Base-by-base conservation (phyloP, 1,140 invertebrate species). In the Metopolophium dirhodum region DNA sequence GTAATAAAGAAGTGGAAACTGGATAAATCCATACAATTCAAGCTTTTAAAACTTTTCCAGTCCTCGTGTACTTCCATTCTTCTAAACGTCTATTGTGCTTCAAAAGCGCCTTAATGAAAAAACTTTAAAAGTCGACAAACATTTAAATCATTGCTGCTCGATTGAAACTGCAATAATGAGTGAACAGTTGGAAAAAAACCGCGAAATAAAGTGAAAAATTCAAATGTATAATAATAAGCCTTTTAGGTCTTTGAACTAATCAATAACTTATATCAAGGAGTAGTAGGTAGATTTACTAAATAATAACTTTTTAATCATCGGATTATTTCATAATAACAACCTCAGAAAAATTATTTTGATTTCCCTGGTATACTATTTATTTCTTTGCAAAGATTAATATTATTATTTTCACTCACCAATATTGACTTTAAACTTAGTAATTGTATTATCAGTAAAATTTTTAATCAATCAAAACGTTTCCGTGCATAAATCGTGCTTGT, bases 41-140 rank as follows among this genome's bases (percentile, higher is more conserved):
- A 85, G 83, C 83, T 85, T 85, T 85, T 85, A 85, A 85, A 85
- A 85, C 83, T 85, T 85, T 85, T 45, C 41, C 83, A 85, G 83
- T 45, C 83, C 83, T 23, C 37, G 1, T 41, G 83, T 41, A 85
- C 23, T 45, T 77, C 14, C 83, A 85, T 85, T 85, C 37, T 85
- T 85, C 23, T 26, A 14, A 41, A 41, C 37, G 22, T 45, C 37
- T 85, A 85, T 85, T 85, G 41, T 85, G 83, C 83, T 85, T 85
- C 83, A 85, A 85, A 85, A 26, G 41, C 37, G 22, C 37, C 83
- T 85, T 85, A 85, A 85, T 85, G 83, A 85, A 85, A 85, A 85
- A 85, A 85, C 83, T 85, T 85, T 85, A 41, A 45, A 85, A 85
- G 83, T 85, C 41, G 41, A 45, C 41, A 85, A 85, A 85, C 37